Evolutionary conservation across 2,113 vertebrate genomes (phyloP).

Genomic region (Orthonyx spaldingii): DNA sequence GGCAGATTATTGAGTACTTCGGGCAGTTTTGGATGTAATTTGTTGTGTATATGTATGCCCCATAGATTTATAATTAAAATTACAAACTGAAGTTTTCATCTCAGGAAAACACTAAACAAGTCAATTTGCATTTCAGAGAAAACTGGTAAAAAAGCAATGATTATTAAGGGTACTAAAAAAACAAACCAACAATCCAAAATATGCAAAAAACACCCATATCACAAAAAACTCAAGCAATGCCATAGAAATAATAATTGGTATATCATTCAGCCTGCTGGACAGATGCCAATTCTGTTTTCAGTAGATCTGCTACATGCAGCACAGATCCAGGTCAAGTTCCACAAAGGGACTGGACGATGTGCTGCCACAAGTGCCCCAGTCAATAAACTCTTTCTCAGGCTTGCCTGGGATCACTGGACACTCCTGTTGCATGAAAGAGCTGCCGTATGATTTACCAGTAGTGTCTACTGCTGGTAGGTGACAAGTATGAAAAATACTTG

Average conservation of each 20-base stretch:
- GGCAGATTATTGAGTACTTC: background rate
- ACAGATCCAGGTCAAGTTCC: background rate
- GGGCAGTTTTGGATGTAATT: background rate
- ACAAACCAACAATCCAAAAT: background rate
- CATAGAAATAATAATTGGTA: background rate
- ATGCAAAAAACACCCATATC: accelerated
- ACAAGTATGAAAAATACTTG: background rate
- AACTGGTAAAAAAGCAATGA: background rate
- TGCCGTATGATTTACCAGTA: background rate
- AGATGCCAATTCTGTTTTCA: background rate
- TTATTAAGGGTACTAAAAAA: background rate
- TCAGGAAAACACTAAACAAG: background rate
- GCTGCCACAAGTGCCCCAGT: background rate
- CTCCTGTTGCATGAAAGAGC: background rate
- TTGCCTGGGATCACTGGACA: background rate
- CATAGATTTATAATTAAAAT: background rate
- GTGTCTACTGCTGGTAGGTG: background rate
- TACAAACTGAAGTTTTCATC: background rate
- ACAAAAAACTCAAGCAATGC: background rate
- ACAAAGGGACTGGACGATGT: background rate
- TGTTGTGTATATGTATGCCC: background rate
- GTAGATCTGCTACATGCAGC: background rate
- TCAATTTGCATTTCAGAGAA: background rate
- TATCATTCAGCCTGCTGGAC: background rate
- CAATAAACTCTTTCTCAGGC: background rate